Base-by-base conservation (phyloP, 2,888 invertebrate species). In the Synergus umbraculus region DNA sequence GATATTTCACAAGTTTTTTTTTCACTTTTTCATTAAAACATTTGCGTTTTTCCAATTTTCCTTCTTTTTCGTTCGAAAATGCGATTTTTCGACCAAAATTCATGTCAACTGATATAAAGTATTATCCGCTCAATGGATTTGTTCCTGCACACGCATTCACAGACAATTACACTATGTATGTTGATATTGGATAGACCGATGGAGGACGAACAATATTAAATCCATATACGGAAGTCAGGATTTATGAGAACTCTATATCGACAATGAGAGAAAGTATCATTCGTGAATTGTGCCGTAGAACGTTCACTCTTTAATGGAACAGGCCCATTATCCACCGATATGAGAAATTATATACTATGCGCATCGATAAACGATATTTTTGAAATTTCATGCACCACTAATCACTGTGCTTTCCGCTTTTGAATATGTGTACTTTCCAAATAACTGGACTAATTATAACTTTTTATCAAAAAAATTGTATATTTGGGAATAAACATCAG, bases 181-280 rank as follows among this genome's bases (percentile, higher is more conserved):
- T 67, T 12, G 22, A 67, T 67, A 13, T 67, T 67, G 46, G 22
- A 67, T 46, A 67, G 22, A 8, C 22, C 9, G 29, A 73, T 54
- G 15, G n/a, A 58, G 41, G n/a, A 37, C 37, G 54, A 73, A 54
- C 73, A 73, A 73, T 73, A 73, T 73, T 41, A 73, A 73, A 73
- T 15, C 37, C 49, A 73, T 73, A 73, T 49, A 1, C 54, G 73
- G 54, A 73, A 54, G 54, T 73, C 54, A 12, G 73, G 54, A 73
- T 58, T 73, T 73, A 73, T 73, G 73, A 73, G 73, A 73, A 73
- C 37, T 73, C 49, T 15, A 49, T 73, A 73, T 73, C 41, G 49
- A 73, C 73, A 73, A 58, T 58, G 54, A 73, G 73, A 7, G 54
- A 54, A 73, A 73, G 54, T 73, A 73, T 73, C 4, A 73, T 73